phyloP scores from a whole-genome alignment of 2,888 invertebrate species.

The Stegophylla sp. region DNA sequence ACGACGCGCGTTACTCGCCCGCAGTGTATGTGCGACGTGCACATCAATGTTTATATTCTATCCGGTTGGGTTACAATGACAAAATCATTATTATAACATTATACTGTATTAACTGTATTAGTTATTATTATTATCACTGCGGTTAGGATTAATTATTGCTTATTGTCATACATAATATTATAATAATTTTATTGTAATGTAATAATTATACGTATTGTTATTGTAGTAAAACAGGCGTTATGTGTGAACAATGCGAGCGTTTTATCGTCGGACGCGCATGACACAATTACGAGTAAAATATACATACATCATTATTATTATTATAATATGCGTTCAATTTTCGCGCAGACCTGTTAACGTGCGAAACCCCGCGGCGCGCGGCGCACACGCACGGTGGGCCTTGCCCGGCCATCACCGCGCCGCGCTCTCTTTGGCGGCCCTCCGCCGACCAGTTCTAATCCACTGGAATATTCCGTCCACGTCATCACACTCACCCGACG shows the following conservation, averaged over 20 bases:
- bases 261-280: not conserved
- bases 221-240: not conserved
- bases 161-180: not conserved
- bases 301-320: not conserved
- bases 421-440: not conserved
- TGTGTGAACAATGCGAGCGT: not conserved
- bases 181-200: not conserved
- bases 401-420: not conserved
- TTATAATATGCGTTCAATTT: not conserved
- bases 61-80: too few species aligned
- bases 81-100: not conserved
- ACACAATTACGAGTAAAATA: not conserved
- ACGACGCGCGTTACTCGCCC: not conserved
- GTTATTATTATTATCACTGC: not conserved
- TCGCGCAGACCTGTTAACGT: not conserved
- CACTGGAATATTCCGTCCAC: not conserved
- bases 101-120: not conserved
- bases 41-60: not conserved
- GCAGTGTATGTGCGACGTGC: not conserved
- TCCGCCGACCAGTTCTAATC: not conserved
- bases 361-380: not conserved
- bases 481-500: not conserved
- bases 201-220: not conserved
- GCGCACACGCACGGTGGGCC: not conserved
- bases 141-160: too few species aligned